These are phyloP conservation scores for Hirudo medicinalis DNA, from an alignment of 1,140 invertebrate genomes.

Conservation along the genomic window DNA sequence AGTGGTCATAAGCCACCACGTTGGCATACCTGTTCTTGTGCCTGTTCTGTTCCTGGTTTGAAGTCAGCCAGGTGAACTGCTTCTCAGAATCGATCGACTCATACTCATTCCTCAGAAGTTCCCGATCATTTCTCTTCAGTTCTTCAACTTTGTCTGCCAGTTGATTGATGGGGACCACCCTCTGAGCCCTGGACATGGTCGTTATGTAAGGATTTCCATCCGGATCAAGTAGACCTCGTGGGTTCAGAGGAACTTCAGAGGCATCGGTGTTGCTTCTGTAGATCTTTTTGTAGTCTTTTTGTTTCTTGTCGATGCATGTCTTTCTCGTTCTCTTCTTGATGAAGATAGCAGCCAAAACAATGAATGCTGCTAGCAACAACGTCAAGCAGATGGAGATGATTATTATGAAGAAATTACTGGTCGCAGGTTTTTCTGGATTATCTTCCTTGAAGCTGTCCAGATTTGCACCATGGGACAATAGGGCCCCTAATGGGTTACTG, in stretches of 20 bases:
- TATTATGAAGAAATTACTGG: background rate
- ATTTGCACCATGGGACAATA: background rate
- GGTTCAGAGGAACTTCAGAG: too few relatives aligned
- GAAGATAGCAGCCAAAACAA: background rate
- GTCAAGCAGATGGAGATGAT: background rate
- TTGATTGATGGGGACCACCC: constrained; percentile 75
- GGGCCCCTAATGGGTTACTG: background rate
- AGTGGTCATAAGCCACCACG: constrained; percentile 67
- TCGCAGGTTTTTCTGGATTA: too few relatives aligned
- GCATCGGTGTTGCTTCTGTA: too few relatives aligned
- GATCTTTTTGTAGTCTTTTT: too few relatives aligned
- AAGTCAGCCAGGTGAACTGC: constrained; percentile 99
- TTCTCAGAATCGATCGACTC: constrained; percentile 91
- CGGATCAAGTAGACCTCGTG: too few relatives aligned
- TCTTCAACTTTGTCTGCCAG: constrained; percentile 85
- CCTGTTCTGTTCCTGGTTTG: constrained; percentile 49
- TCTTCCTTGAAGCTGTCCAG: too few relatives aligned
- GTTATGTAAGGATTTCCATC: too few relatives aligned
- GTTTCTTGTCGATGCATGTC: background rate
- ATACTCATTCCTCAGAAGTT: constrained; percentile 62
- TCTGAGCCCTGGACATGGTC: too few relatives aligned
- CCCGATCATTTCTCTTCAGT: constrained; percentile 88
- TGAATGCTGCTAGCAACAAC: background rate
- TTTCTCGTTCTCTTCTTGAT: constrained; percentile 1
- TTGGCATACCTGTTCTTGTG: constrained; percentile 98